phyloP scores from a whole-genome alignment of 2,888 invertebrate species.

The Steinernema carpocapsae region DNA sequence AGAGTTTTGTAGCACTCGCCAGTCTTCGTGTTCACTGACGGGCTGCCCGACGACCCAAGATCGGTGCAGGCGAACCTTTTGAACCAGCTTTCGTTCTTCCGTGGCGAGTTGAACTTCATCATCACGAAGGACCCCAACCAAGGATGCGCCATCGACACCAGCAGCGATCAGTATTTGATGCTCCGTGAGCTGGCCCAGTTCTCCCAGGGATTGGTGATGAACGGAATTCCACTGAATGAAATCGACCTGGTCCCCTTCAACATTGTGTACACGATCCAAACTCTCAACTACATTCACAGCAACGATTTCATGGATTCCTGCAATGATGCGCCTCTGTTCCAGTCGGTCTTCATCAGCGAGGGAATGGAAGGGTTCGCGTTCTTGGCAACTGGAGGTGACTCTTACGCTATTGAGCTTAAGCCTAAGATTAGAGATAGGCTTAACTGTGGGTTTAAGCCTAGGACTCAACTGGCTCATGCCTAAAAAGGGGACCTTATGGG shows the following conservation, averaged over 20 bases:
- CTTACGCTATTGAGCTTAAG: no score
- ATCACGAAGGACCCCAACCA: constrained; percentile 43
- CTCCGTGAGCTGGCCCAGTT: constrained; percentile 43
- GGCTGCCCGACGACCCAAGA: constrained; percentile 47
- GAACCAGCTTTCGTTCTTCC: constrained; percentile 35
- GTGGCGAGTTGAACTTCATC: constrained; percentile 18
- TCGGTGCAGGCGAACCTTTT: constrained; percentile 39
- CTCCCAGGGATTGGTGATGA: constrained; percentile 40
- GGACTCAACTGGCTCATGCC: no score
- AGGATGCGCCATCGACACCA: constrained; percentile 48
- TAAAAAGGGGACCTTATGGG: no score
- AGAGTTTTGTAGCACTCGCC: constrained; percentile 48
- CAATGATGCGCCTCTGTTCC: constrained; percentile 48
- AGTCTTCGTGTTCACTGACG: constrained; percentile 56
- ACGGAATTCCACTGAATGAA: constrained; percentile 1
- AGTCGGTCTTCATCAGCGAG: constrained; percentile 58
- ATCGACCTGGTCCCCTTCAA: background rate
- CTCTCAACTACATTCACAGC: constrained; percentile 43
- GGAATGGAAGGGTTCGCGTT: constrained; percentile 46
- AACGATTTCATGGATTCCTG: constrained; percentile 59
- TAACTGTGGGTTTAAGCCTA: constrained; percentile 38
- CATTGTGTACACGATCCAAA: constrained; percentile 42
- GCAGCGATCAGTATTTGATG: constrained; percentile 37
- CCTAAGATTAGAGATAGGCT: constrained; percentile 36
- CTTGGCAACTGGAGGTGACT: constrained; percentile 50